Base-by-base conservation (phyloP, 2,797 vertebrate species). In the Cygnus olor region DNA sequence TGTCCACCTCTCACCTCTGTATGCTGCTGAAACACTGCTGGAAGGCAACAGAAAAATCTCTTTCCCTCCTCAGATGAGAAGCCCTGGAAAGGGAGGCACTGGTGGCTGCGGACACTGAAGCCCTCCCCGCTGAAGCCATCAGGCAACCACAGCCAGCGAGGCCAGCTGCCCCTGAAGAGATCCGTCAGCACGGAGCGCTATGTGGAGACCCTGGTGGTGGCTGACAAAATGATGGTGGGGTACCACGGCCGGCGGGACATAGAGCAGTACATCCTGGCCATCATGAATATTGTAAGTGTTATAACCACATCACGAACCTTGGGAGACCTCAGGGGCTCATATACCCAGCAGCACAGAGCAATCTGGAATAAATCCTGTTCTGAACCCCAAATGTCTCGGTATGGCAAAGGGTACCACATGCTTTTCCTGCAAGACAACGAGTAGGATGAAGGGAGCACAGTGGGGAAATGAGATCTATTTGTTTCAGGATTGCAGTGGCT, bases 271-370 rank as follows among this genome's bases (percentile, higher is more conserved):
- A 99, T 99, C 97, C 98, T 99, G 97, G 99, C 99, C 60, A 98
- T 99, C 97, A 99, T 99, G 99, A 99, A 99, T 98, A 99, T 99
- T 99, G 99, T 99, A 99, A 99, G 99, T 99, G 98, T 99, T 98
- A 99, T 72, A 97, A 85, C 89, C 96, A 65, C 82, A 86, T 36
- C 85, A 54, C 12, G 68, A 44, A 2, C 19, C 22, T 1, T 1
- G 9, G 4, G 27, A 40, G 6, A 3, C 25, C 42, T 17, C 21
- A 3, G 80, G 36, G 54, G 40, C 68, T 53, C 36, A 10, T 9
- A 0, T 20, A 4, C 10, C 14, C 32, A 20, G 49, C 36, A 57
- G 51, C 53, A 47, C 16, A 54, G n/a, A 65, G 42, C 24, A 36
- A 25, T 21, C 19, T 30, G 49, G 40, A 25, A 1, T 11, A 15